A percentile compares a stretch with the other conserved stretches of the same genome.
Conservation (phyloP, 2,797 vertebrate species). For the Delichon dasypus region DNA sequence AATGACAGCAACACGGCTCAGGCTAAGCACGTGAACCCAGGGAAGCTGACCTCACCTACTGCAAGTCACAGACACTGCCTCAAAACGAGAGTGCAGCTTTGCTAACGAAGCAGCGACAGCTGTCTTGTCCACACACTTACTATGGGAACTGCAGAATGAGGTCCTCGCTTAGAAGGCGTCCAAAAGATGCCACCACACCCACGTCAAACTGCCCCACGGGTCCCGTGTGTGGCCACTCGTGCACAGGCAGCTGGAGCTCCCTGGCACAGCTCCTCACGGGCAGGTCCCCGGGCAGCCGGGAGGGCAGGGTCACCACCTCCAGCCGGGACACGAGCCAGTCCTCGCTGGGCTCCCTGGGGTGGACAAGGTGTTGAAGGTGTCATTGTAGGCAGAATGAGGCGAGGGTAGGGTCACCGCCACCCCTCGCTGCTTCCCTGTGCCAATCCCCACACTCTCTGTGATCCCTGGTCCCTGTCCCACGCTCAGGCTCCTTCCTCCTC, state of each 20-base stretch:
- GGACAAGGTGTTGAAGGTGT: background rate
- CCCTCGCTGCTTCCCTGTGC: background rate
- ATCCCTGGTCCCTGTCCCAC: accelerated
- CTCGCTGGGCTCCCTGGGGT: background rate
- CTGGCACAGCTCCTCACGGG: slow-evolving; percentile 84
- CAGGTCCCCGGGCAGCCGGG: slow-evolving; percentile 53
- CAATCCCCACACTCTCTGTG: accelerated
- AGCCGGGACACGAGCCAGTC: slow-evolving; percentile 77
- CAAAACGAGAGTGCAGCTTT: background rate
- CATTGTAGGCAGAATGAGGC: background rate
- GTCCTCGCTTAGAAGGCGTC: slow-evolving; percentile 84
- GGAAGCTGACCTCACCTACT: background rate
- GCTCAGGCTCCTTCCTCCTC: accelerated
- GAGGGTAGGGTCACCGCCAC: accelerated
- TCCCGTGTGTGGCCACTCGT: slow-evolving; percentile 84
- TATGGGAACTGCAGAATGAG: slow-evolving; percentile 90
- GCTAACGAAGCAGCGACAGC: accelerated
- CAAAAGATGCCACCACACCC: slow-evolving; percentile 94
- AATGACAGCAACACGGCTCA: accelerated
- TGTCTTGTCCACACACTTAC: slow-evolving; percentile 73
- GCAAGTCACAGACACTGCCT: background rate
- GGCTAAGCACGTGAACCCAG: background rate
- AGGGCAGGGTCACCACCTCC: slow-evolving; percentile 87
- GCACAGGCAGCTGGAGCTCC: slow-evolving; percentile 77
- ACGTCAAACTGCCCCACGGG: slow-evolving; percentile 82